Evolutionary conservation across 1,140 invertebrate genomes (phyloP).

Genomic region (Drosophila equinoxialis): DNA sequence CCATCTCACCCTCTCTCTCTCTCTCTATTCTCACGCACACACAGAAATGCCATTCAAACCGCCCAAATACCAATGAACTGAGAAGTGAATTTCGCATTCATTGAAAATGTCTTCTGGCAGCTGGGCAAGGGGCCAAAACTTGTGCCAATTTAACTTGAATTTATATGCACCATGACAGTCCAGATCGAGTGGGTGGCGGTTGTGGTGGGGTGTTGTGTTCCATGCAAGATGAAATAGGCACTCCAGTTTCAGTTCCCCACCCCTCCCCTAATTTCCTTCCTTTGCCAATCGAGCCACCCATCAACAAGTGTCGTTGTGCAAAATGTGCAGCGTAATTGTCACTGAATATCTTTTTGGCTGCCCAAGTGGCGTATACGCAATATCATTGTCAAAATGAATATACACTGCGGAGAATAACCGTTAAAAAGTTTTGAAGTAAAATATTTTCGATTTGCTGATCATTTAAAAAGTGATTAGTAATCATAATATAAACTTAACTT

Average conservation of each 20-base stretch:
- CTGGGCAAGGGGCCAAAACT: constrained; percentile 37
- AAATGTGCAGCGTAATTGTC: constrained; percentile 58
- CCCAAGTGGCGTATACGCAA: constrained; percentile 58
- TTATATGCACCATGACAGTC: constrained; percentile 46
- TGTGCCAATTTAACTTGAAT: constrained; percentile 55
- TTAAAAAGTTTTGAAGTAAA: too few relatives aligned
- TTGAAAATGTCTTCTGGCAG: constrained; percentile 60
- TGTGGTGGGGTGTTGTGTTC: neutral
- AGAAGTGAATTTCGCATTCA: constrained; percentile 53
- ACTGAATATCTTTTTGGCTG: constrained; percentile 39
- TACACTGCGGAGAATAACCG: neutral
- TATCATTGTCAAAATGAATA: constrained; percentile 38
- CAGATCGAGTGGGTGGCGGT: constrained; percentile 24
- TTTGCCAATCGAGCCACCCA: constrained; percentile 1
- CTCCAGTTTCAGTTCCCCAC: too few relatives aligned
- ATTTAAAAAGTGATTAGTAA: too few relatives aligned
- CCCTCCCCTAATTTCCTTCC: neutral
- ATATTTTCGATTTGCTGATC: too few relatives aligned
- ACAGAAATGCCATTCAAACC: neutral
- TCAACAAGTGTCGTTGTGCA: constrained; percentile 48
- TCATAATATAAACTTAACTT: too few relatives aligned
- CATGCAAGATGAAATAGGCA: neutral
- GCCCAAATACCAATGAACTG: constrained; percentile 6
- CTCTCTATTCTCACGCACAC: neutral
- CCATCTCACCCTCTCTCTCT: neutral